Evolutionary conservation across 2,113 vertebrate genomes (phyloP).

Genomic region (Loxodonta africana): DNA sequence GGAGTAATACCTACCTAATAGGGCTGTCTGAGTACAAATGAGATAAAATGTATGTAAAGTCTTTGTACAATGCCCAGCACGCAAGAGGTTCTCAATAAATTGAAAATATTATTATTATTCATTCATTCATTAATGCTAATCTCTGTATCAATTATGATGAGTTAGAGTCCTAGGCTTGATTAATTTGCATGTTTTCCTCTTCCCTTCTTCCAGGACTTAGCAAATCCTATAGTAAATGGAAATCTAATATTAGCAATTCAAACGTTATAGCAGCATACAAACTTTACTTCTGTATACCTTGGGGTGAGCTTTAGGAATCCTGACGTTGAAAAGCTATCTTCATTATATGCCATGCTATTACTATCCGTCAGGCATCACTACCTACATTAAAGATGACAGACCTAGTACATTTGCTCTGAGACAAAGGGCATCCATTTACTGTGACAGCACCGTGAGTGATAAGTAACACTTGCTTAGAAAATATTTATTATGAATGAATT

Average conservation of each 20-base stretch:
- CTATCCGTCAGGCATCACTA: slow-evolving; percentile 62
- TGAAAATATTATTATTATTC: background rate
- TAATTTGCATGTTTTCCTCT: slow-evolving; percentile 47
- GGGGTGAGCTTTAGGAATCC: slow-evolving; percentile 73
- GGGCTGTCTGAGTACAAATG: background rate
- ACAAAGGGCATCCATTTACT: background rate
- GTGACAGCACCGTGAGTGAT: background rate
- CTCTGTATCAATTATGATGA: slow-evolving; percentile 36
- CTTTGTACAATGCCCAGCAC: background rate
- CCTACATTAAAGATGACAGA: slow-evolving; percentile 75
- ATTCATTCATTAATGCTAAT: slow-evolving; percentile 39
- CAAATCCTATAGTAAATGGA: slow-evolving; percentile 48
- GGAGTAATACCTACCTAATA: background rate
- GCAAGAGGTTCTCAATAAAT: slow-evolving; percentile 9
- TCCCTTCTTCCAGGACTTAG: slow-evolving; percentile 71
- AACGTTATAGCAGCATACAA: slow-evolving; percentile 66
- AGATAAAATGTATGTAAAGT: background rate
- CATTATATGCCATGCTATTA: slow-evolving; percentile 67
- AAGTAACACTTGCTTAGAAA: slow-evolving; percentile 44
- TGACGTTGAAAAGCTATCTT: slow-evolving; percentile 67
- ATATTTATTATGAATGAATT: slow-evolving; percentile 37
- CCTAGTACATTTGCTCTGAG: slow-evolving; percentile 59
- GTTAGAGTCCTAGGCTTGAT: background rate
- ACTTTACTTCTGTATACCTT: slow-evolving; percentile 76
- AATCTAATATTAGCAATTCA: background rate